Evolutionary conservation across 2,113 vertebrate species (phyloP), one percentile per base, ranked within the genome.

Genomic region (Pipa parva): DNA sequence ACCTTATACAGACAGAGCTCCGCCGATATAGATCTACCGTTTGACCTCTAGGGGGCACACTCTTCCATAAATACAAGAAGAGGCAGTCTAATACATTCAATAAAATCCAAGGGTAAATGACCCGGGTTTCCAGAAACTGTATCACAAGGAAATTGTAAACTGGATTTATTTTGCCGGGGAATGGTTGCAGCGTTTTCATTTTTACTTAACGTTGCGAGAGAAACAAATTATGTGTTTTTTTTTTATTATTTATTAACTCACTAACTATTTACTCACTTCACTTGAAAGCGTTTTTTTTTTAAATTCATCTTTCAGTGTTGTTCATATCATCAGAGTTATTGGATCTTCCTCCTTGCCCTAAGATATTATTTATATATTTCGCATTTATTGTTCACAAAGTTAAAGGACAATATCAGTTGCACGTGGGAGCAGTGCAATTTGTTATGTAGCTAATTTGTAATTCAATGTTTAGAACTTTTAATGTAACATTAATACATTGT

Each of bases 261-360:
- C 10, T 36, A 36, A 36, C 15, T 36, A 36, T 4, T 5, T 7
- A 7, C 42, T 15, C 18, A 68, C 46, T 78, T n/a, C n/a, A n/a
- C 74, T 69, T 74, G 77, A 27, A 6, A 70, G 21, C 39, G 66
- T 54, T 71, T 76, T 79, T 73, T 49, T 79, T 78, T 81, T 77
- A 74, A 71, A 73, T 61, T 73, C 67, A 37, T 74, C 75, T 72
- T 72, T 81, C 69, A 63, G 73, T 79, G 75, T 52, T 50, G 54
- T 50, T 28, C 18, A 75, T 63, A 72, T 61, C 36, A 75, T 63
- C 73, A 76, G 71, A 73, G 74, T 74, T 76, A 75, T 52, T n/a
- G n/a, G 72, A 74, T 80, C 77, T 61, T 64, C 49, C 56, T 63
- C 63, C 29, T 70, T 48, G 70, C 74, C 18, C 63, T 57, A 59